Base-by-base conservation (phyloP, 2,888 invertebrate genomes). In the Noctua pronuba region DNA sequence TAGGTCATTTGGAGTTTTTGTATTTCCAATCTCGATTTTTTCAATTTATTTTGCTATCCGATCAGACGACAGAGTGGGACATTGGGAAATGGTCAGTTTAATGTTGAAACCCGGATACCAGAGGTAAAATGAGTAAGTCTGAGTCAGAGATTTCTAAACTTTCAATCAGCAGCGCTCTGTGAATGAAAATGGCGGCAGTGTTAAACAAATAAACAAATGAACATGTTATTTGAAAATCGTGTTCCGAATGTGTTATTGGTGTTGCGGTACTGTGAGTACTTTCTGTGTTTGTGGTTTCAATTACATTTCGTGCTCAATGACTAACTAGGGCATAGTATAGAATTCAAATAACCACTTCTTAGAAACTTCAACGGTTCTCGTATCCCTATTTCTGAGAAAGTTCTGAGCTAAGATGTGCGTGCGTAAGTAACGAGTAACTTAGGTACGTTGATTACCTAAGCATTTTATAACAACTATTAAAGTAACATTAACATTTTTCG, bases 221-320 rank as follows among this genome's bases (percentile, higher is more conserved):
- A 82, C 77, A 85, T 89, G 91, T 91, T 91, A 83, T 92, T 91
- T 89, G 82, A 83, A 88, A 88, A 89, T 88, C 92, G 92, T 92
- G 90, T 78, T 85, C 71, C 52, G 85, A 87, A 86, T 89, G 83
- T 86, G 83, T 86, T 89, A 86, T 88, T 84, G 66, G 76, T 79
- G 44, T 82, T 87, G 82, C 85, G 88, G 88, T 83, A 75, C 52
- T 58, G 46, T 64, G 83, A 83, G 69, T 87, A 74, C 60, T 66
- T 72, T 82, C 68, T 84, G 73, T 82, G 79, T 70, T 76, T 79
- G 75, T 80, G 79, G 76, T 78, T 73, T 73, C 58, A 76, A 84
- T 84, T 72, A 80, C 75, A 75, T 80, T 80, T 70, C 76, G 73
- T 77, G 69, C 55, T 75, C 72, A 80, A 41, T 84, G 75, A 65